Base-by-base conservation (phyloP, 2,888 invertebrate genomes). In the Amblyjoppa fuscipennis region DNA sequence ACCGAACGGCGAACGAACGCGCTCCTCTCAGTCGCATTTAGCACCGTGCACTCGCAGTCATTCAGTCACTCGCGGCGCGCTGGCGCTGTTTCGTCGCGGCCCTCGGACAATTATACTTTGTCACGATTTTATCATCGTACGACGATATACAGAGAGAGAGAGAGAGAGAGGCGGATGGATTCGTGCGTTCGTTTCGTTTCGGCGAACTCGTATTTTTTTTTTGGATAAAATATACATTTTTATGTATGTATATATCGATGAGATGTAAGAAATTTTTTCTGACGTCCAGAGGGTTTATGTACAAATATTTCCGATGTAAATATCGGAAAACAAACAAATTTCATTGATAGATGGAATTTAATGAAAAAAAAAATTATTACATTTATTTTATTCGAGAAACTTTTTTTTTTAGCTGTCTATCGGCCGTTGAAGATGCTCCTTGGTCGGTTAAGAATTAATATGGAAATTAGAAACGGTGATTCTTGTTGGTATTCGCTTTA, bases 21-120 rank as follows among this genome's bases (percentile, higher is more conserved):
- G 88, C 41, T 41, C 89, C 64, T 89, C 86, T 91, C 90, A 89
- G 91, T 91, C 87, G 91, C 89, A 87, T 91, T 89, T 90, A 90
- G 90, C 89, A 91, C 88, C 91, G 91, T 88, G 91, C 90, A 90
- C 49, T 89, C 89, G 88, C 89, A 83, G 76, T 88, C 79, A 87
- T 87, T 90, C 87, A 83, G 88, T 87, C 85, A 84, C 87, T 89
- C 83, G 81, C 88, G 85, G 88, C 87, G 75, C 73, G 71, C 70
- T 83, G 81, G 86, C 78, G 74, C 83, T 86, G 83, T 88, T 87
- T 83, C 80, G 80, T 76, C 80, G 61, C 59, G 69, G 45, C 61
- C 75, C 56, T 73, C 45, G 68, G 49, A 41, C 75, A 56, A 56
- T 41, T 41, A 45, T 31, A 16, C 45, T 9, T 51, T 64, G 45